A percentile compares a stretch with the other conserved stretches of the same genome.
These are phyloP conservation scores for Drosophila rubida DNA, from an alignment of 2,888 invertebrate genomes.

Conservation along the genomic window DNA sequence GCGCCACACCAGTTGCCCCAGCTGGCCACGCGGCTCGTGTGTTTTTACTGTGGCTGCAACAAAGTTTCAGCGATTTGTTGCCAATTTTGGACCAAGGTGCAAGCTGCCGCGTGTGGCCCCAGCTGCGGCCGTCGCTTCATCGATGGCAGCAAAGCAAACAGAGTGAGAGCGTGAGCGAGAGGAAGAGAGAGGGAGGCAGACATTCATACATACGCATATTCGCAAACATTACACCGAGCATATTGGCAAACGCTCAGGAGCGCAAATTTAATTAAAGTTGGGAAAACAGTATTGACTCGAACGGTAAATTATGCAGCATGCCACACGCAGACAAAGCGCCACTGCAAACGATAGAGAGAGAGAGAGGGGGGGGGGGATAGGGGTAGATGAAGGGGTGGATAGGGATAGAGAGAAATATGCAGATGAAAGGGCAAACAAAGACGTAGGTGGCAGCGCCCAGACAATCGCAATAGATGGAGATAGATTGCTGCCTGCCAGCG, in stretches of 20 bases:
- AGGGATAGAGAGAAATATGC: slow-evolving; percentile 14
- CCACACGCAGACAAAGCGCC: slow-evolving; percentile 58
- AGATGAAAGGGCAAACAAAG: slow-evolving; percentile 37
- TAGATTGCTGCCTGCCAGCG: slow-evolving; percentile 37
- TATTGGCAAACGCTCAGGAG: slow-evolving; percentile 60
- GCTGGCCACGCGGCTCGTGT: neutral
- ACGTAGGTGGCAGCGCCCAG: slow-evolving; percentile 26
- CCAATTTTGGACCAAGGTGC: slow-evolving; percentile 52
- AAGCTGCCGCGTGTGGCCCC: slow-evolving; percentile 18
- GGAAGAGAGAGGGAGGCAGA: neutral
- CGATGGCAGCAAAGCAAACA: too few relatives aligned
- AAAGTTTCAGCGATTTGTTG: slow-evolving; percentile 59
- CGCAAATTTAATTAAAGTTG: slow-evolving; percentile 76
- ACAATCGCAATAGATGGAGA: slow-evolving; percentile 50
- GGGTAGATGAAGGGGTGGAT: too few relatives aligned
- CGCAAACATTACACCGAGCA: slow-evolving; percentile 29
- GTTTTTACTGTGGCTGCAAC: slow-evolving; percentile 29
- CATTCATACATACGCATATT: slow-evolving; percentile 14
- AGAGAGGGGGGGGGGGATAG: neutral
- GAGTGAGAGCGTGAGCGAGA: neutral
- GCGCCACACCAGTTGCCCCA: neutral
- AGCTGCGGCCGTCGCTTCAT: too few relatives aligned
- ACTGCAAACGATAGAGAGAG: slow-evolving; percentile 19
- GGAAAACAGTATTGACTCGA: slow-evolving; percentile 73
- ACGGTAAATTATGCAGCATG: slow-evolving; percentile 75